Percentiles rank a stretch among this genome's conserved stretches.
Evolutionary conservation across 2,113 vertebrate genomes (phyloP).

Genomic region (Phocoena sinus): DNA sequence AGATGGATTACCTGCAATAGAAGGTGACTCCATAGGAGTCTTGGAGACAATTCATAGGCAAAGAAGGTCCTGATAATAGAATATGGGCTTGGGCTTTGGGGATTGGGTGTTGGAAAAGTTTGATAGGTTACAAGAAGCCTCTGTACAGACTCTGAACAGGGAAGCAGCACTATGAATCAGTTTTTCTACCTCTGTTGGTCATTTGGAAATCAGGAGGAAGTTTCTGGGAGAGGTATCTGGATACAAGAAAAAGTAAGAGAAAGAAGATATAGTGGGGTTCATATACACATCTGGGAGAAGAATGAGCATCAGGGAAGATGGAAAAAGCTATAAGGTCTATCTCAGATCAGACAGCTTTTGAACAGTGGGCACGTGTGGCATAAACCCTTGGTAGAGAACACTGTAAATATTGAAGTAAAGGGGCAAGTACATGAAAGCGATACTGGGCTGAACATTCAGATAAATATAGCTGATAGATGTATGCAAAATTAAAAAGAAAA

Average conservation of each 20-base stretch:
- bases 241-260: not conserved
- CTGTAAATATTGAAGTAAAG: not conserved
- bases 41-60: not conserved
- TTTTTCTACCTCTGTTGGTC: not conserved
- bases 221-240: not conserved
- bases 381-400: not conserved
- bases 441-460: not conserved
- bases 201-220: not conserved
- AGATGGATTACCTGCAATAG: not conserved
- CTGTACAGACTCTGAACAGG: not conserved
- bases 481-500: not conserved
- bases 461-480: not conserved
- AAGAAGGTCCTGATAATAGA: not conserved
- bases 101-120: not conserved
- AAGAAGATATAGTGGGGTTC: not conserved
- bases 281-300: not conserved
- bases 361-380: rapidly evolving
- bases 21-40: not conserved
- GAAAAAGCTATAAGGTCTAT: not conserved
- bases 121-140: not conserved
- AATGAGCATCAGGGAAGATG: not conserved
- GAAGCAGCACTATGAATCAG: not conserved
- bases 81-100: not conserved
- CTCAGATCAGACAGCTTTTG: not conserved
- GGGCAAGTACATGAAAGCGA: not conserved